Percentiles rank a stretch among this genome's conserved stretches.
phyloP scores from a whole-genome alignment of 2,113 vertebrate genomes.

The Boulengeromyrus knoepffleri region DNA sequence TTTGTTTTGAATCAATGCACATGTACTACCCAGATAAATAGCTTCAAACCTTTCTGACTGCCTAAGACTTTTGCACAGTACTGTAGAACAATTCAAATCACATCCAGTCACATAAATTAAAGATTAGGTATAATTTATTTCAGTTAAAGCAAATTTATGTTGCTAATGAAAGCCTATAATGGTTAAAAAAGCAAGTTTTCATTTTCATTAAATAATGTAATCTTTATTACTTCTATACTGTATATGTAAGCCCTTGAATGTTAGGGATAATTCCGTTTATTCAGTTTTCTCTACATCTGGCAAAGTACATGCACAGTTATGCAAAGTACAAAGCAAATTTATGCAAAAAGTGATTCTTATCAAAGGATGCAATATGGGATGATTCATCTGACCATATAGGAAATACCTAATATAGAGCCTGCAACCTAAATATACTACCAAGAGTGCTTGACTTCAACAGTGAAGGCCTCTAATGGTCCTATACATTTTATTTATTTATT shows the following conservation, averaged over 20 bases:
- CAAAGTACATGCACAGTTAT: background rate
- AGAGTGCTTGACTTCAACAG: background rate
- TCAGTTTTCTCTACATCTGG: background rate
- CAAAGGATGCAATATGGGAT: background rate
- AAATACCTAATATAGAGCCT: background rate
- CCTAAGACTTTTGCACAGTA: background rate
- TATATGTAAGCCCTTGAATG: background rate
- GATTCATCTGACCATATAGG: background rate
- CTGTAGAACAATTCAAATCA: background rate
- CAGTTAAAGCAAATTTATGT: background rate
- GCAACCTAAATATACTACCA: background rate
- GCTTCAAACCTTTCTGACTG: background rate
- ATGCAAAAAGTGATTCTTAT: background rate
- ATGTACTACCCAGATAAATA: background rate
- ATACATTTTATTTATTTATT: background rate
- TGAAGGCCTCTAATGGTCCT: background rate
- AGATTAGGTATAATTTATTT: background rate
- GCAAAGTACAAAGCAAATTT: background rate
- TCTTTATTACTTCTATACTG: background rate
- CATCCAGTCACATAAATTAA: background rate
- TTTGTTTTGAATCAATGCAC: background rate
- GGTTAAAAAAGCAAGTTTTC: background rate
- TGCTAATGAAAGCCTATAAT: background rate
- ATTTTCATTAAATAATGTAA: background rate
- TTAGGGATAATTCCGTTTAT: background rate